Conservation (phyloP, 2,888 invertebrate genomes). For the Drosophila birchii region DNA sequence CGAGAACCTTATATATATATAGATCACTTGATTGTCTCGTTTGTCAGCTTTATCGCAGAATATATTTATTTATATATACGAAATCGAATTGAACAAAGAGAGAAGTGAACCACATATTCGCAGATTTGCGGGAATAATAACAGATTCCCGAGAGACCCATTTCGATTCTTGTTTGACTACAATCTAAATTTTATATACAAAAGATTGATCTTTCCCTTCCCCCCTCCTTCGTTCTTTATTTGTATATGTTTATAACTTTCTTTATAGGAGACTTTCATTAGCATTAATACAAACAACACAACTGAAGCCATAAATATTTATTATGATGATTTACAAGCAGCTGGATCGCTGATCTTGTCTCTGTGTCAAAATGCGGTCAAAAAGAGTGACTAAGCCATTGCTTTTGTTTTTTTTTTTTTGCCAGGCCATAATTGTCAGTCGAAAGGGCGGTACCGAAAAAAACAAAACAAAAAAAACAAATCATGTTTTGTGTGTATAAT, state of each 20-base stretch:
- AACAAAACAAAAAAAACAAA: constrained; percentile 1
- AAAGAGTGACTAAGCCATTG: constrained; percentile 60
- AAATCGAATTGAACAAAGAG: constrained; percentile 27
- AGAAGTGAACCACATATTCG: neutral
- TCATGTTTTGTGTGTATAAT: constrained; percentile 45
- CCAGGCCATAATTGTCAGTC: constrained; percentile 22
- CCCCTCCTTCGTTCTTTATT: neutral
- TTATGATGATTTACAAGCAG: constrained; percentile 42
- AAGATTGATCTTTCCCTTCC: neutral
- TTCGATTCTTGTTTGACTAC: constrained; percentile 63
- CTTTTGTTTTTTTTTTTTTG: constrained; percentile 4
- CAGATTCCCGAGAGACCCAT: constrained; percentile 7
- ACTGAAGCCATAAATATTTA: constrained; percentile 60
- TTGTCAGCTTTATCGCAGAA: constrained; percentile 28
- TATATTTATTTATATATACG: constrained; percentile 18
- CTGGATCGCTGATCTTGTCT: constrained; percentile 12
- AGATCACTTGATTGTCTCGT: constrained; percentile 23
- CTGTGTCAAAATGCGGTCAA: constrained; percentile 63
- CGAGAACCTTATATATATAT: neutral
- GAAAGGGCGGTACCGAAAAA: constrained; percentile 23
- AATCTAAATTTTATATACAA: constrained; percentile 56
- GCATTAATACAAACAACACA: constrained; percentile 41
- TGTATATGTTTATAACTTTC: constrained; percentile 53
- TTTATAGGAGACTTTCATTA: constrained; percentile 52
- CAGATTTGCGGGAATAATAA: constrained; percentile 16